Base-by-base conservation (phyloP, 2,888 invertebrate species). In the Melieria omissa region DNA sequence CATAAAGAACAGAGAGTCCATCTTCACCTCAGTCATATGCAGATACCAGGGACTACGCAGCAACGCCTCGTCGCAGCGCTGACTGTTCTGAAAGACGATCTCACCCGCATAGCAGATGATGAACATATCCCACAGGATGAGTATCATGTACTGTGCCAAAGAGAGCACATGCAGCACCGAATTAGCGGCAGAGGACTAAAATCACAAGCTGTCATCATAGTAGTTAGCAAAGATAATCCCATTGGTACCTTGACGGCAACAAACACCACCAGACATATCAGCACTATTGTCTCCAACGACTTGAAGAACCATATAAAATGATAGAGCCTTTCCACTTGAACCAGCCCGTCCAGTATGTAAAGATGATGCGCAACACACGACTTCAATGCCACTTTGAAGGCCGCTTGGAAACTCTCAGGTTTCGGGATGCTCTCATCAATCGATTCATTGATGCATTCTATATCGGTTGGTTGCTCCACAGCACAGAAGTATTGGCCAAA, bases 261-360 rank as follows among this genome's bases (percentile, higher is more conserved):
- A 72, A 85, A 86, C 6, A 84, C 81, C 47, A 85, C 79, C 54
- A 86, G 78, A 64, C 86, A 87, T 71, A 84, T 78, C 4, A 85
- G 78, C 10, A 84, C 78, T 0, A 83, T 84, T 0, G 83, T 81
- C 65, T 85, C 81, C 1, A 81, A 77, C 10, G 83, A 80, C 77
- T 86, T 87, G 0, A 84, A 75, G 42, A 87, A 77, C 77, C 85
- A 82, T 68, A 86, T 81, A 0, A 83, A 81, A 74, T 80, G 81
- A 63, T 82, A 86, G 71, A 87, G 85, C 0, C 73, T 65, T 69
- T 87, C 86, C 74, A 86, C 80, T 73, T 78, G 75, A 4, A 77
- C 61, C n/a, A 85, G 78, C 6, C 80, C 78, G 4, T 76, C 63
- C 44, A 84, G 57, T 41, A 87, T 83, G 61, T 78, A 82, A 5